Evolutionary conservation across 1,140 invertebrate species (phyloP).

Genomic region (Thaumatotibia leucotreta): DNA sequence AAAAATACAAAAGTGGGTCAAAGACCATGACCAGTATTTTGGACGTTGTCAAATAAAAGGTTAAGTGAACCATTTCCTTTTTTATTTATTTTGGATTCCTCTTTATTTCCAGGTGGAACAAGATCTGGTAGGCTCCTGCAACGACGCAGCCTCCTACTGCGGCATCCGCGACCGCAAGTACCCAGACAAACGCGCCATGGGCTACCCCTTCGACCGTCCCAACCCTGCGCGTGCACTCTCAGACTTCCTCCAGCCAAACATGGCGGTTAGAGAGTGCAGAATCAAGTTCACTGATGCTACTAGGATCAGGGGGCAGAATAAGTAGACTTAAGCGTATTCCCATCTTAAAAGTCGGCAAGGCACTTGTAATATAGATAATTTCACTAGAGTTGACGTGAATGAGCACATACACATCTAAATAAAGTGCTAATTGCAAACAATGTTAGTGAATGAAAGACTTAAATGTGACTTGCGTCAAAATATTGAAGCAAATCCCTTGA

Average conservation of each 20-base stretch:
- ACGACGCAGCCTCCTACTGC: constrained; percentile 81
- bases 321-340: neutral
- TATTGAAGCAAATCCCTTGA: no score
- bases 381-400: neutral
- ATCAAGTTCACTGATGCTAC: constrained; percentile 80
- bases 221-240: constrained; percentile 65
- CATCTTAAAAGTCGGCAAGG: neutral
- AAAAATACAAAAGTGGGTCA: no score
- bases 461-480: no score
- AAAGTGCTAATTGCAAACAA: no score
- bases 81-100: neutral
- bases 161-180: constrained; percentile 81
- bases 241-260: constrained; percentile 84
- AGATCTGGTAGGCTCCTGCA: constrained; percentile 72
- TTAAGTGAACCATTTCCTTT: neutral
- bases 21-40: no score
- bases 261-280: constrained; percentile 79
- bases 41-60: neutral
- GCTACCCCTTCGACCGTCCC: constrained; percentile 84
- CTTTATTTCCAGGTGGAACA: constrained; percentile 76
- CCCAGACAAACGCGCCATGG: constrained; percentile 82
- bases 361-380: neutral
- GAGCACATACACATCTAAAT: no score
- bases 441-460: no score
- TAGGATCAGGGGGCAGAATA: neutral